A percentile compares a stretch with the other conserved stretches of the same genome.
Evolutionary conservation across 2,888 invertebrate genomes (phyloP).

Genomic region (Drosophila dives): DNA sequence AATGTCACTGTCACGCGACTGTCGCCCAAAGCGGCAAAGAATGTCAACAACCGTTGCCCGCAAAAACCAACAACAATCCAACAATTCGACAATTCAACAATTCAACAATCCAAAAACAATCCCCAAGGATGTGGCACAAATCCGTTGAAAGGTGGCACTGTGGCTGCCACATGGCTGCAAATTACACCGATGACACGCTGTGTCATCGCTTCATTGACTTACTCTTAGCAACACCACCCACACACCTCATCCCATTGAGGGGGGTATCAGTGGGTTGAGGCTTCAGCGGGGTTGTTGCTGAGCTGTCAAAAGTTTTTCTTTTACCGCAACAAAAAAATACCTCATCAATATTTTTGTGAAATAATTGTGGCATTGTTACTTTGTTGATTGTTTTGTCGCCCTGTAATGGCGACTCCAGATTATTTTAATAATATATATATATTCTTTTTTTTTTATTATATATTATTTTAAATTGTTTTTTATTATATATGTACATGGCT

Average conservation of each 20-base stretch:
- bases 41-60: constrained; percentile 51
- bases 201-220: constrained; percentile 75
- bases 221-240: background rate
- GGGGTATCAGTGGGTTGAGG: background rate
- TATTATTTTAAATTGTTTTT: no score
- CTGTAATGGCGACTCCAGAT: no score
- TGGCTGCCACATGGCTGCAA: constrained; percentile 53
- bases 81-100: background rate
- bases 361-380: background rate
- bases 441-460: no score
- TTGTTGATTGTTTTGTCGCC: background rate
- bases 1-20: constrained; percentile 28
- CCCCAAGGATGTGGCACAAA: constrained; percentile 57
- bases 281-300: background rate
- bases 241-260: no score
- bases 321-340: background rate
- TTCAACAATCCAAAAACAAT: constrained; percentile 31
- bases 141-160: constrained; percentile 51
- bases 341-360: background rate
- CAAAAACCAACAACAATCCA: background rate
- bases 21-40: constrained; percentile 64
- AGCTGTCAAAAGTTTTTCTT: background rate
- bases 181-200: constrained; percentile 79
- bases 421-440: no score
- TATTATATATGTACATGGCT: no score